These are phyloP conservation scores for Python bivittatus DNA, from an alignment of 2,113 vertebrate genomes.

Conservation along the genomic window DNA sequence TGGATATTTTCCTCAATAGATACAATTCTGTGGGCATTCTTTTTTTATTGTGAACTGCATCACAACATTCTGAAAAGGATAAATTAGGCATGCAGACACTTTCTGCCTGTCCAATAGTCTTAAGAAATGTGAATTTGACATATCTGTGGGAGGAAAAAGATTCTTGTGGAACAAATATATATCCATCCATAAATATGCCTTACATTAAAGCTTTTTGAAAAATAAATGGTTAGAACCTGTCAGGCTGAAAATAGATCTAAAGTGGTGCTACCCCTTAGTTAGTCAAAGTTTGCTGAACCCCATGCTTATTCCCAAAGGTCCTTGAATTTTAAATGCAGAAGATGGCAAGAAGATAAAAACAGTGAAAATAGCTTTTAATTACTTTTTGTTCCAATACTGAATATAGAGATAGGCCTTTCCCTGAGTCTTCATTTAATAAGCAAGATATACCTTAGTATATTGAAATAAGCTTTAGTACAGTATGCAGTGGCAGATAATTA, in stretches of 20 bases:
- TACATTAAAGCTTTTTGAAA: background rate
- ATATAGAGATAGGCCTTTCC: background rate
- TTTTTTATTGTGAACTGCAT: background rate
- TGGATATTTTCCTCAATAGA: background rate
- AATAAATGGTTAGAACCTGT: background rate
- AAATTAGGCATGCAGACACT: background rate
- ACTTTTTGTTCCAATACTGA: background rate
- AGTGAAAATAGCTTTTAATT: conserved; percentile 33
- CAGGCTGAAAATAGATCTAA: background rate
- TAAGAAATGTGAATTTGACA: background rate
- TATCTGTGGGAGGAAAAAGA: too few relatives aligned
- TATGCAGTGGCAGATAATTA: background rate
- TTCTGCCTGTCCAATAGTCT: background rate
- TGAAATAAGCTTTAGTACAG: background rate
- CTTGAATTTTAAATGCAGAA: conserved; percentile 23
- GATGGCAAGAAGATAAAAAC: background rate
- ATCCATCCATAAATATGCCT: background rate
- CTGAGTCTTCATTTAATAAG: conserved; percentile 2
- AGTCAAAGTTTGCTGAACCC: background rate
- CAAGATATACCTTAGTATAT: conserved; percentile 1
- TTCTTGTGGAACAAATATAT: background rate
- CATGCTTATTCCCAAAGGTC: conserved; percentile 1
- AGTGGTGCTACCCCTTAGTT: background rate
- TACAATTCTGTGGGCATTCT: background rate
- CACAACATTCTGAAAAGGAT: background rate